Base-by-base conservation (phyloP, 1,140 invertebrate genomes). In the Drosophila seguyi region DNA sequence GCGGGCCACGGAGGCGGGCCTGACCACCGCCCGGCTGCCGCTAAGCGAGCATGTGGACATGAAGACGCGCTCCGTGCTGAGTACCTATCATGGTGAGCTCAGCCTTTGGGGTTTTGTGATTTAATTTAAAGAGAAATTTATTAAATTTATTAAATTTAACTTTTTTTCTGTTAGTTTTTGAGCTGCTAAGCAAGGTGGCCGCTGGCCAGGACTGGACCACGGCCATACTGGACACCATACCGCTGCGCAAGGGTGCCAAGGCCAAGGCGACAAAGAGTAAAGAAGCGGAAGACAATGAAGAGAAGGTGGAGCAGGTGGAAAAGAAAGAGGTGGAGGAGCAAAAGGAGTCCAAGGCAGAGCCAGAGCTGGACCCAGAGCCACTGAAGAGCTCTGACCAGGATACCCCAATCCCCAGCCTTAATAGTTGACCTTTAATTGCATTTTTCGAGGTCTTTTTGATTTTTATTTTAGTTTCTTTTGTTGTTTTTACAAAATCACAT, bases 61-160 rank as follows among this genome's bases (percentile, higher is more conserved):
- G 96, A 98, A 98, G 93, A 97, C 97, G 8, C 94, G 98, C 86
- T 98, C 98, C 94, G 98, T 99, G 44, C 94, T 99, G 38, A 98
- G 98, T 27, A 97, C 99, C 68, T 98, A 99, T 94, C 99, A 99
- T 94, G 98, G 97, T 98, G 94, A 93, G 78, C 79, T 0, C 7
- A 16, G 5, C 5, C 13, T 13, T 13, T 0, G 4, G 20, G 22
- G 0, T 16, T n/a, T 18, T 27, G 0, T 13, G 0, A 2, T 6
- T 27, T 2, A 10, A 27, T 20, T 20, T 20, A 1, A 20, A 3
- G 1, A 3, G 1, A 13, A 13, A 25, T 25, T 1, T 47, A 2
- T 6, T 22, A 25, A 25, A 25, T 25, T 31, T 8, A 29, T 6
- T 8, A 5, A 3, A 0, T 20, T 4, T 11, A 14, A 0, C 11